phyloP scores from a whole-genome alignment of 2,797 vertebrate species.

The Thunnus albacares region DNA sequence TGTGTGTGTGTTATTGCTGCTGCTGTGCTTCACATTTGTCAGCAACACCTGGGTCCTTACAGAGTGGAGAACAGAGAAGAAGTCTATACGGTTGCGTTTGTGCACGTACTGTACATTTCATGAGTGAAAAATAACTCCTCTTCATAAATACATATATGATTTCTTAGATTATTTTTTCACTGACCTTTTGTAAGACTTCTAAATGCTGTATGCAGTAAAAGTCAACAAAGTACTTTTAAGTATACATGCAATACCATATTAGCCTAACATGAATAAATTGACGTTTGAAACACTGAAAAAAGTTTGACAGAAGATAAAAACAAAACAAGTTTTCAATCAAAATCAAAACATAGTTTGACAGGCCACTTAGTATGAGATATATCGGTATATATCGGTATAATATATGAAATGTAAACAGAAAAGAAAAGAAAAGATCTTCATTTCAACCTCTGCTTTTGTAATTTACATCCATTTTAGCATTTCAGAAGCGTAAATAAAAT shows the following conservation, averaged over 20 bases:
- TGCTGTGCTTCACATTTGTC: conserved; percentile 19
- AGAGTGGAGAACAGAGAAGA: conserved; percentile 9
- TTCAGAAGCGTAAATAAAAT: not conserved
- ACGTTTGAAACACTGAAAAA: not conserved
- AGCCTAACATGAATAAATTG: not conserved
- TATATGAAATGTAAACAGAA: not conserved
- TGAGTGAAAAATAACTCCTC: not conserved
- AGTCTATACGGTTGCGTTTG: not conserved
- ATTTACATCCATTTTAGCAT: no score
- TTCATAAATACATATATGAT: not conserved
- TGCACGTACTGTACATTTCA: not conserved
- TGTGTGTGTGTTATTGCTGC: not conserved
- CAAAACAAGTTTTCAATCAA: no score
- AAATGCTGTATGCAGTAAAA: not conserved
- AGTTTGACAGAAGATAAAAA: not conserved
- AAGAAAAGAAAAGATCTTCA: no score
- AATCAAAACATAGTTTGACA: not conserved
- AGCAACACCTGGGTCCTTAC: not conserved
- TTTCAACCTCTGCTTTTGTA: not conserved
- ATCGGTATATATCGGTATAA: no score
- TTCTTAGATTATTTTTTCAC: not conserved
- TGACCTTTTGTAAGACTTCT: not conserved
- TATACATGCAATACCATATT: not conserved
- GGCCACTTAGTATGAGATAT: not conserved
- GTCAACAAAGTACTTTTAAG: not conserved